Base-by-base conservation (phyloP, 2,797 vertebrate genomes). In the Danio kyathit region DNA sequence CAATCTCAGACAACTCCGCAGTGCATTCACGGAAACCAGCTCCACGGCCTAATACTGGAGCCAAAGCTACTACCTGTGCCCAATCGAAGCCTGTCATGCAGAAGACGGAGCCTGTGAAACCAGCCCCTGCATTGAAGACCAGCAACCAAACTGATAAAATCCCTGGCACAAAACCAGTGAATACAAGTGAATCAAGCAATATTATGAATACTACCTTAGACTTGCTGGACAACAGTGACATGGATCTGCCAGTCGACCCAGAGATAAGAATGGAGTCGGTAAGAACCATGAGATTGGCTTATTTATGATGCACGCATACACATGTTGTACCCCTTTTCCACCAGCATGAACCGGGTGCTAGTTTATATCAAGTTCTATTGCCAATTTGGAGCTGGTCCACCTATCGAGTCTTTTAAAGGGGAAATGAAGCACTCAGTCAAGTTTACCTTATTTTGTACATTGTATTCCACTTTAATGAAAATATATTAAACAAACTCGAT, bases 151-250 rank as follows among this genome's bases (percentile, higher is more conserved):
- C 76, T 76, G 63, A 66, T 71, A 67, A 65, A 54, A 67, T 19
- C 29, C 65, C 71, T 29, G 67, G 60, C 43, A 66, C 21, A 5
- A 19, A 67, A 11, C 9, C 61, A 0, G 17, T 49, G 3, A 46
- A n/a, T 21, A 82, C 80, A 63, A 84, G 41, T 29, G 87, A 82
- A 11, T 86, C 90, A 14, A 81, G 40, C 19, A 60, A 6, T 11
- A 81, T 92, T 67, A 85, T 91, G 80, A 92, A 92, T 82, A 92
- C 88, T 6, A 90, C 90, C 0, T 79, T 93, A 78, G 92, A 94
- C 82, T 85, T 94, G 74, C 85, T 94, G 0, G 92, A 93, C 1
- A 87, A 82, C 86, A 92, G 88, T 0, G 90, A 90, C 13, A 57
- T 81, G 74, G 91, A 90, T 17, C 84, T 86, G 51, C 75, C 81